Conservation (phyloP, 2,797 vertebrate species). For the Takifugu ocellatus region DNA sequence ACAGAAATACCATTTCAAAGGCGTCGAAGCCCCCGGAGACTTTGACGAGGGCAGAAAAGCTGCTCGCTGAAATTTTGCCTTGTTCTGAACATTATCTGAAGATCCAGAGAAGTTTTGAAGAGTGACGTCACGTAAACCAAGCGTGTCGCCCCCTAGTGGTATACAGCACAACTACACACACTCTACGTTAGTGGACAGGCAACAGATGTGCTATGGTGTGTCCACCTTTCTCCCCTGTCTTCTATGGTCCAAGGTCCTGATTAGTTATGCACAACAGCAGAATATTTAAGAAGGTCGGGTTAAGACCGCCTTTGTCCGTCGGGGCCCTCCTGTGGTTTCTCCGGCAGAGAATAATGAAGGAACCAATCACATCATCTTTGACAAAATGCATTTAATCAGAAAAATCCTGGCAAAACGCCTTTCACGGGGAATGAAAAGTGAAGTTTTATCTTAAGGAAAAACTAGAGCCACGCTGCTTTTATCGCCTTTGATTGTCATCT, state of each 20-base stretch:
- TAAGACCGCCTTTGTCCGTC: slow-evolving; percentile 43
- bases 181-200: slow-evolving; percentile 4
- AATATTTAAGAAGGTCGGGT: slow-evolving; percentile 48
- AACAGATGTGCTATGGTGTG: slow-evolving; percentile 11
- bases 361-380: slow-evolving; percentile 49
- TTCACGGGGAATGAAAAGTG: slow-evolving; percentile 27
- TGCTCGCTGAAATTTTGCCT: no score
- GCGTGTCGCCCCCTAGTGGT: no score
- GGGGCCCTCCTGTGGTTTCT: slow-evolving; percentile 46
- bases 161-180: no score
- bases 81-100: no score
- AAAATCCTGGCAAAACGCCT: slow-evolving; percentile 42
- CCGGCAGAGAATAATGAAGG: slow-evolving; percentile 50
- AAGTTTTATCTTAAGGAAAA: slow-evolving; percentile 54
- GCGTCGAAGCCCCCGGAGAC: no score
- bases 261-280: slow-evolving; percentile 31
- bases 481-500: slow-evolving; percentile 57
- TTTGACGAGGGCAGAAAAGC: no score
- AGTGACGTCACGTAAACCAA: no score
- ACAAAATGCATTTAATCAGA: slow-evolving; percentile 52
- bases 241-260: slow-evolving; percentile 29
- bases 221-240: slow-evolving; percentile 6
- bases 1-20: no score
- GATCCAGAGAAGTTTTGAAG: no score
- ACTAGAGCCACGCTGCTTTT: slow-evolving; percentile 43